These are phyloP conservation scores for Nephrotoma guestfalica DNA, from an alignment of 2,888 invertebrate species.

Conservation along the genomic window DNA sequence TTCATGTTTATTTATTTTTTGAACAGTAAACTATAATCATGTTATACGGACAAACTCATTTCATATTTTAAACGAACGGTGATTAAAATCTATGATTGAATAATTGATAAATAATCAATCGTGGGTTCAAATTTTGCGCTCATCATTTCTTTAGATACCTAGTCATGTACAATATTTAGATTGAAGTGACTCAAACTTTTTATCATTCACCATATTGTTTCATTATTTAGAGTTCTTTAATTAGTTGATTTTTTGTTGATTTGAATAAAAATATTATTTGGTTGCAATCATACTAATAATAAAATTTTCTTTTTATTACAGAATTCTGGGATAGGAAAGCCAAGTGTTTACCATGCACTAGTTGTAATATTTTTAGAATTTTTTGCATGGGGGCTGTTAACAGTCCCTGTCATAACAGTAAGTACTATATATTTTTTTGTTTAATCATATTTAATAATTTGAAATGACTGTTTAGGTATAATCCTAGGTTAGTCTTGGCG, in stretches of 20 bases:
- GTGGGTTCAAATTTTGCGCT: not conserved
- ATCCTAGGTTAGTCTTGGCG: not conserved
- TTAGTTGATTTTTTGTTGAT: not conserved
- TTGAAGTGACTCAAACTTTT: not conserved
- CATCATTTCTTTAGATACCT: not conserved
- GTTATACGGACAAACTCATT: not conserved
- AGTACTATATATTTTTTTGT: slow-evolving; percentile 13
- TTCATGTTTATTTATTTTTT: not conserved
- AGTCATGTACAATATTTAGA: not conserved
- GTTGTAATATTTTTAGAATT: slow-evolving; percentile 99
- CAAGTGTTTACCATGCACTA: slow-evolving; percentile 95
- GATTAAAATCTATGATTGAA: not conserved
- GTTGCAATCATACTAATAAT: not conserved
- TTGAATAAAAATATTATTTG: slow-evolving; percentile 11
- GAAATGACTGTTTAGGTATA: too few species aligned
- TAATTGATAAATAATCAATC: not conserved
- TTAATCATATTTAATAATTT: too few species aligned
- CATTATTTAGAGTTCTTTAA: not conserved
- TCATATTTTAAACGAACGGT: not conserved
- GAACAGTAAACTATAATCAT: not conserved
- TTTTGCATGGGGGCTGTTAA: slow-evolving; percentile 98
- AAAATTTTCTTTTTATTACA: slow-evolving; percentile 32
- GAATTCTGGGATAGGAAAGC: slow-evolving; percentile 80
- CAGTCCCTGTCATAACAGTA: slow-evolving; percentile 82
- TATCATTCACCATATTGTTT: not conserved